Conservation (phyloP, 2,797 vertebrate species). For the Hapalemur alaotrensis region DNA sequence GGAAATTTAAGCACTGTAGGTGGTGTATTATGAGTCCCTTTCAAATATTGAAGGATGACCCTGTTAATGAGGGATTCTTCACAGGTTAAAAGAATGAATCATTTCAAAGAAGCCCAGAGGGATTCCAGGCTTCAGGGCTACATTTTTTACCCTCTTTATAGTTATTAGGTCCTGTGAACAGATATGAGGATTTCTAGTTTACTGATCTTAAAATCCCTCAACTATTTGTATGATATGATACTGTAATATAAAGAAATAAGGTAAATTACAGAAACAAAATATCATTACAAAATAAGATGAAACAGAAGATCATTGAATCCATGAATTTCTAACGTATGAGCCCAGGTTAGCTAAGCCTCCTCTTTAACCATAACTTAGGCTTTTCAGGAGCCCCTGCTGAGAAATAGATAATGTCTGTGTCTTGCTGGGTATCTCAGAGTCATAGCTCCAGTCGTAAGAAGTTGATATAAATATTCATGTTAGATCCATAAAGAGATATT, state of each 20-base stretch:
- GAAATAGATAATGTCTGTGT: background rate
- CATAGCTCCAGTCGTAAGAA: background rate
- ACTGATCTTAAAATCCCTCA: slow-evolving; percentile 39
- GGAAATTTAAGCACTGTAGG: background rate
- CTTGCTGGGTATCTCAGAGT: background rate
- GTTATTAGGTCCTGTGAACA: slow-evolving; percentile 39
- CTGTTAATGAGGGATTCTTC: background rate
- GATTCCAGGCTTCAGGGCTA: background rate
- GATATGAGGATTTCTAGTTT: slow-evolving; percentile 41
- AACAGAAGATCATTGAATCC: slow-evolving; percentile 33
- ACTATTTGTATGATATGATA: slow-evolving; percentile 33
- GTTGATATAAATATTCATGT: slow-evolving; percentile 39
- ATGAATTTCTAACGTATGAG: slow-evolving; percentile 10
- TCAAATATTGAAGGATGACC: background rate
- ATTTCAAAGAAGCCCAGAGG: slow-evolving; percentile 22
- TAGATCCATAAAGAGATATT: background rate
- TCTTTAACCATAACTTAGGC: background rate
- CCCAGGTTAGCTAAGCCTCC: background rate
- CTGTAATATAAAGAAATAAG: background rate
- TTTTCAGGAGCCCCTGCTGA: background rate
- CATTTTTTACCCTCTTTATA: slow-evolving; percentile 27
- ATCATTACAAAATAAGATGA: slow-evolving; percentile 44
- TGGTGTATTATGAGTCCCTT: background rate
- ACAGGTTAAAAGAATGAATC: slow-evolving; percentile 51
- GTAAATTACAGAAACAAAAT: background rate